Base-by-base conservation (phyloP, 2,113 vertebrate genomes). In the Corythornis vintsioides region DNA sequence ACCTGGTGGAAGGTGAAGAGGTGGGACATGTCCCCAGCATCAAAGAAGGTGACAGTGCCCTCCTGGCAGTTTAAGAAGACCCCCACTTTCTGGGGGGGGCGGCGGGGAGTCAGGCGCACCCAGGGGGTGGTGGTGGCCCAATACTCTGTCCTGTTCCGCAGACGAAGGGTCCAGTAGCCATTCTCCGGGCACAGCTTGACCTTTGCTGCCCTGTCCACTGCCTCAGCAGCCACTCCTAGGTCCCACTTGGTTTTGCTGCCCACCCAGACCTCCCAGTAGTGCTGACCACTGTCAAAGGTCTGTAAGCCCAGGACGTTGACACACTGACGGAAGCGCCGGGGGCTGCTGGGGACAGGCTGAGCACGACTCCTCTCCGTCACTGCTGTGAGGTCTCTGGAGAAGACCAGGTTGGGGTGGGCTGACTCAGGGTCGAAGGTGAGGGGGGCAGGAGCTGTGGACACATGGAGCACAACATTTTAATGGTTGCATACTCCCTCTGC, bases 191-290 rank as follows among this genome's bases (percentile, higher is more conserved):
- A 98, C 78, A 99, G 97, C 95, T 97, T 98, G 91, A 98, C 97
- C 65, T 97, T 97, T 2, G 91, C 92, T 3, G 86, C 90, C 31
- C 98, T 80, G 93, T 98, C 97, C 7, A 98, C 97, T 0, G 91
- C 52, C 84, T 98, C 98, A 0, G 97, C 96, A 0, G 98, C 98
- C 83, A 99, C 98, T 9, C 98, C 98, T 79, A 99, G 67, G 90
- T 98, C 98, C 98, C 98, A 99, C 83, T 99, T 98, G 72, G 97
- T 95, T 65, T 98, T 98, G 75, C 91, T 94, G 75, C 97, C 98
- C 89, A 99, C 98, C 52, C 97, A 98, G 20, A 98, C 98, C 93
- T 99, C 98, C 98, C 98, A 98, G 95, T 98, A 99, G 96, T 98
- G 98, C 21, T 9, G 96, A 52, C 98, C 98, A 0, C 93, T 94